Evolutionary conservation across 2,888 invertebrate species (phyloP), one percentile per base, ranked within the genome.

Genomic region (Phyllotreta cruciferae): DNA sequence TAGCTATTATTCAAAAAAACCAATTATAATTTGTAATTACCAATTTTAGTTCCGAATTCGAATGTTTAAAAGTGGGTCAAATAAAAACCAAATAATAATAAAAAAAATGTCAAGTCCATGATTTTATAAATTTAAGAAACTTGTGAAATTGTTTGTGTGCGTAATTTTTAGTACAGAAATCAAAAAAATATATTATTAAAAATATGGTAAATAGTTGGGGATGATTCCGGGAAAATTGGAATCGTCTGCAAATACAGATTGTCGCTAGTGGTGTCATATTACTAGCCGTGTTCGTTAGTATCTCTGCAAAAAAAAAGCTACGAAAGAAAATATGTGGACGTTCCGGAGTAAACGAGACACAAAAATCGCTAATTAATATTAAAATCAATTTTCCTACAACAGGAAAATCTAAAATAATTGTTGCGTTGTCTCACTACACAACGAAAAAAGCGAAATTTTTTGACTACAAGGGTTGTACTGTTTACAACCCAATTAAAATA

Each of bases 131-230:
- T 24, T 74, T 77, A 77, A 75, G 75, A 72, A 77, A 74, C 74
- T 73, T 75, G 75, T 79, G 77, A 77, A 77, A 74, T 73, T 78
- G 77, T 80, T 79, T 78, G 77, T 80, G 80, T 80, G 78, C 77
- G 79, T 78, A 80, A 80, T 78, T 81, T 80, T 80, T 81, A 80
- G 80, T 80, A 80, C 78, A 78, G 80, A 79, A 80, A 79, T 80
- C 79, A 58, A 80, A 80, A 80, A 80, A 79, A 77, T 73, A 77
- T 77, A 76, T 73, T 72, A 75, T 74, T 74, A 75, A 77, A 74
- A 70, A 73, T 72, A 76, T 76, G 75, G 73, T 75, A 74, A 58
- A 55, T 75, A 75, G 77, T 79, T 79, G 79, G 77, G 76, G 66
- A 69, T 78, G 79, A 78, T 75, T 78, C 78, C 77, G 1, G 24